A percentile compares a stretch with the other conserved stretches of the same genome.
phyloP scores from a whole-genome alignment of 2,888 invertebrate genomes.

The Prosapia bicincta region DNA sequence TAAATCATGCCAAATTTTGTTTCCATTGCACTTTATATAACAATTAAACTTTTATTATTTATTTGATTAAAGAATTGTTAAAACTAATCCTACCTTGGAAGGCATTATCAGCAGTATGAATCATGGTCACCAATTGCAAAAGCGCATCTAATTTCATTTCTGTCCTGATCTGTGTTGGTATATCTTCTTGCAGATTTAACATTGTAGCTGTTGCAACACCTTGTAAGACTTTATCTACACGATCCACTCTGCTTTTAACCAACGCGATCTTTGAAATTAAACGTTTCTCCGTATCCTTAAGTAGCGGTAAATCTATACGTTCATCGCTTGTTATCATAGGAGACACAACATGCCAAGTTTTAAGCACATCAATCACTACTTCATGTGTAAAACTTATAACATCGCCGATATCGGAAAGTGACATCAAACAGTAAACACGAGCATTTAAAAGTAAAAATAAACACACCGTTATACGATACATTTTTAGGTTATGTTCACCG shows the following conservation, averaged over 20 bases:
- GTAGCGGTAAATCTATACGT: constrained; percentile 11
- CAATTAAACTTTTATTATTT: too few species aligned
- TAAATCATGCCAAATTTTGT: too few species aligned
- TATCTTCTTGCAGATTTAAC: constrained; percentile 35
- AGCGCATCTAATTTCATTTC: constrained; percentile 61
- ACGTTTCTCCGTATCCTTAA: constrained; percentile 24
- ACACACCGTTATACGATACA: neutral
- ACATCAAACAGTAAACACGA: neutral
- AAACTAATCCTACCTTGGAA: constrained; percentile 46
- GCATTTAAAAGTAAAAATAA: constrained; percentile 3
- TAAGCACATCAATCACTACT: constrained; percentile 56
- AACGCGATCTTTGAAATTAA: constrained; percentile 40
- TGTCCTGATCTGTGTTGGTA: constrained; percentile 53
- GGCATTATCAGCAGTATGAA: constrained; percentile 56
- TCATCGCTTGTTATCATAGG: constrained; percentile 10
- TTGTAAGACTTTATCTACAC: constrained; percentile 39
- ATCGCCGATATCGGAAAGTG: constrained; percentile 53
- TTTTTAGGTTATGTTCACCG: constrained; percentile 19
- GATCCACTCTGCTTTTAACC: constrained; percentile 41
- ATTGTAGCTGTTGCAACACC: constrained; percentile 38
- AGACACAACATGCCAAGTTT: constrained; percentile 59
- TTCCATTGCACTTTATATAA: too few species aligned
- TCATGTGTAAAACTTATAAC: constrained; percentile 58
- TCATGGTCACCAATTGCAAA: constrained; percentile 55
- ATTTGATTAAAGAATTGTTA: too few species aligned